Conservation (phyloP, 2,113 vertebrate genomes). For the Lophius piscatorius region DNA sequence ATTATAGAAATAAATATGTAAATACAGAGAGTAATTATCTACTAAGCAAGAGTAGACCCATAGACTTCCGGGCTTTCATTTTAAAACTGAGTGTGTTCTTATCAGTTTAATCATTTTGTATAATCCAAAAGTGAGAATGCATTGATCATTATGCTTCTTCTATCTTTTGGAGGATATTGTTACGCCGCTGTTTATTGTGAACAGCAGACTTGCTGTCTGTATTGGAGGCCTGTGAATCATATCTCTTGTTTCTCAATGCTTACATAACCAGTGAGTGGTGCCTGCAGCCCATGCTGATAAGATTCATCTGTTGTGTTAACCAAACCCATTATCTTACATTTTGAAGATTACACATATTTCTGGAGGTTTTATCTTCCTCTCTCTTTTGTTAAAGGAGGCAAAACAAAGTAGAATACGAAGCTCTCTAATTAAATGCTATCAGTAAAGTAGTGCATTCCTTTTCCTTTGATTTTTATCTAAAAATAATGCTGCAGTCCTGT, state of each 20-base stretch:
- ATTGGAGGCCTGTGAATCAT: conserved; percentile 57
- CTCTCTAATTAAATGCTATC: conserved; percentile 10
- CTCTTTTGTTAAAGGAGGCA: not conserved
- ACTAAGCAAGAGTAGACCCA: no score
- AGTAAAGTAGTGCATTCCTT: conserved; percentile 7
- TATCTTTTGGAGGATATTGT: not conserved
- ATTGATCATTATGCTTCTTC: not conserved
- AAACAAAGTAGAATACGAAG: not conserved
- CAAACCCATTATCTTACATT: conserved; percentile 29
- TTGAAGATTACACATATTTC: conserved; percentile 8
- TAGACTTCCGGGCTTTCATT: no score
- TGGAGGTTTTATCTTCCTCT: conserved; percentile 8
- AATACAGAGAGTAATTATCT: no score
- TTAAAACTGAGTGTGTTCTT: no score
- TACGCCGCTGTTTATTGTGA: conserved; percentile 12
- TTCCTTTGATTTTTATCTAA: conserved; percentile 16
- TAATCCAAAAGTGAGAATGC: not conserved
- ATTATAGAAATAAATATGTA: no score
- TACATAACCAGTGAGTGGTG: conserved; percentile 54
- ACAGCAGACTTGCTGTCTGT: conserved; percentile 33
- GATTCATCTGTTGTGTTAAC: conserved; percentile 48
- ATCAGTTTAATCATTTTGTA: no score
- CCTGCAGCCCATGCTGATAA: conserved; percentile 36
- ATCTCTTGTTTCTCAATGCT: conserved; percentile 46
- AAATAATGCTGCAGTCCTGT: conserved; percentile 38